A percentile compares a stretch with the other conserved stretches of the same genome.
Conservation (phyloP, 2,888 invertebrate genomes). For the Dicyrtoma fusca region DNA sequence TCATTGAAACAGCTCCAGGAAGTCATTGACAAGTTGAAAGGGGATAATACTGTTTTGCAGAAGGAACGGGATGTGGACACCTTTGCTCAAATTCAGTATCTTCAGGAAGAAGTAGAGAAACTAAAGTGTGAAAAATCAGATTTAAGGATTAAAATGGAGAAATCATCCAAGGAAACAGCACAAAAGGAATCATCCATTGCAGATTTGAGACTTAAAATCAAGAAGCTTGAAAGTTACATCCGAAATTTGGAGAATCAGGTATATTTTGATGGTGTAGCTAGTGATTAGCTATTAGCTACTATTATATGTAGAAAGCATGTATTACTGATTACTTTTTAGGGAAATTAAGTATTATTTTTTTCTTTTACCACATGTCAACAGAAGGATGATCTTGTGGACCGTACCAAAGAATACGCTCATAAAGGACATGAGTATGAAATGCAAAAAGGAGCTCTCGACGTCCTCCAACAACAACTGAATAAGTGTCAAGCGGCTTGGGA, state of each 20-base stretch:
- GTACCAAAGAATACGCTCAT: slow-evolving; percentile 23
- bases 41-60: slow-evolving; percentile 8
- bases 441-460: slow-evolving; percentile 36
- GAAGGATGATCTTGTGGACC: slow-evolving; percentile 31
- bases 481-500: slow-evolving; percentile 38
- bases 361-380: slow-evolving; percentile 3
- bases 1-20: slow-evolving; percentile 31
- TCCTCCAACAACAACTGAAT: slow-evolving; percentile 41
- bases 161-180: slow-evolving; percentile 9
- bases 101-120: slow-evolving; percentile 20
- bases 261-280: background rate
- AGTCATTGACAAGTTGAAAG: slow-evolving; percentile 28
- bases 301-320: too few relatives aligned
- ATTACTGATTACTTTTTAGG: background rate
- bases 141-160: slow-evolving; percentile 23
- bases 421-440: slow-evolving; percentile 31
- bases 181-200: slow-evolving; percentile 30
- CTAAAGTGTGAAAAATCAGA: slow-evolving; percentile 18
- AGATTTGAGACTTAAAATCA: slow-evolving; percentile 33
- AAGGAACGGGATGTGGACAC: slow-evolving; percentile 35
- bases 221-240: slow-evolving; percentile 32
- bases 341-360: slow-evolving; percentile 11
- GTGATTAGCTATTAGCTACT: too few relatives aligned
- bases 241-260: slow-evolving; percentile 41
- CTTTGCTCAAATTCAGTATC: slow-evolving; percentile 13